Percentiles rank a stretch among this genome's conserved stretches.
Conservation (phyloP, 2,113 vertebrate genomes). For the Lethenteron camtschaticum region DNA sequence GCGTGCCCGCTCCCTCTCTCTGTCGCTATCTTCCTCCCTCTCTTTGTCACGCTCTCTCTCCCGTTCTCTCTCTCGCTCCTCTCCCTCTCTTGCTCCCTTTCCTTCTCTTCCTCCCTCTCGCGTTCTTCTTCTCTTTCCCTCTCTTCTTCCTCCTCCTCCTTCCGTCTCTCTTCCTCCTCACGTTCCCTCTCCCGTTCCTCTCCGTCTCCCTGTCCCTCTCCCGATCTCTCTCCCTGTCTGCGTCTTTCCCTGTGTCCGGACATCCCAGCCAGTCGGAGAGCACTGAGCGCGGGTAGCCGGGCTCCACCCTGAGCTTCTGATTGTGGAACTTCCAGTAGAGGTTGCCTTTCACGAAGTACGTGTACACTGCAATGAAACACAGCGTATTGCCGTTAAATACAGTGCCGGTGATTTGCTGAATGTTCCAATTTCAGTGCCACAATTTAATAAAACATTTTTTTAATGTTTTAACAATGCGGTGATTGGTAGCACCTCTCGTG, state of each 20-base stretch:
- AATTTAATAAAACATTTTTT: background rate
- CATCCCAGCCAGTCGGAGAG: constrained; percentile 90
- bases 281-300: constrained; percentile 84
- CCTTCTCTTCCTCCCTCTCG: constrained; percentile 6
- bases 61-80: constrained; percentile 20
- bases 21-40: too few relatives aligned
- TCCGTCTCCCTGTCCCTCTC: too few relatives aligned
- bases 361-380: constrained; percentile 35
- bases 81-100: constrained; percentile 18
- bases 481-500: background rate
- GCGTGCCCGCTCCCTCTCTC: too few relatives aligned
- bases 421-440: background rate
- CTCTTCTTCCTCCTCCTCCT: constrained; percentile 4
- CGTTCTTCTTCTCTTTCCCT: constrained; percentile 7
- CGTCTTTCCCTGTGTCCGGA: constrained; percentile 12
- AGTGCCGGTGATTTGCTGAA: background rate
- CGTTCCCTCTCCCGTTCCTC: too few relatives aligned
- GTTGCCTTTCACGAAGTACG: constrained; percentile 76
- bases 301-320: constrained; percentile 66
- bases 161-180: too few relatives aligned
- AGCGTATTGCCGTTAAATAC: background rate
- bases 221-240: background rate
- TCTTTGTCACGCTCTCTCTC: too few relatives aligned
- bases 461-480: background rate
- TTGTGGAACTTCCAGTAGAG: constrained; percentile 99